Evolutionary conservation across 2,888 invertebrate genomes (phyloP), one percentile per base, ranked within the genome.

Genomic region (Heliconius sara): DNA sequence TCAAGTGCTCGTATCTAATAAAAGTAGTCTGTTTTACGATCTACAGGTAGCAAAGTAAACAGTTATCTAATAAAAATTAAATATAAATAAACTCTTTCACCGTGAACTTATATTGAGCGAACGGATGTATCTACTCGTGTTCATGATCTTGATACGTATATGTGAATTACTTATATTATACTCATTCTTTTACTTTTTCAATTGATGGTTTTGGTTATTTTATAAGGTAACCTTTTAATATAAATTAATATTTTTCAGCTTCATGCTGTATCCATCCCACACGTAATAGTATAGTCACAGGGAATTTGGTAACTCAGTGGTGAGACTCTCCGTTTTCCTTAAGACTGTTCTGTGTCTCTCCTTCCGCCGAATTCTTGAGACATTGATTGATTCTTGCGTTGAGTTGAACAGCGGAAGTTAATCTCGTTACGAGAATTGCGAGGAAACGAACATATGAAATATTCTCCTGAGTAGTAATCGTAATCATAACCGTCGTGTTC

Each of bases 131-230:
- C 34, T 34, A 34, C 34, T 34, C 63, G 52, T 66, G 77, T 4
- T 70, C 77, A n/a, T 78, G 72, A 78, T 66, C 72, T 66, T 71
- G 77, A 30, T 77, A 27, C 30, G 60, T 13, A 34, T n/a, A 30
- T 13, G 52, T 81, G 78, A 83, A 73, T 80, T 79, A 79, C 66
- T 76, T 60, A 0, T 25, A 10, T 25, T 25, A 63, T 25, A 63
- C 3, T 25, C 25, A 63, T 63, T 65, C 16, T 27, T 65, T 65
- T 65, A 65, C 16, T n/a, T n/a, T 5, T 63, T 25, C 25, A 63
- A 25, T 25, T 57, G 22, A 57, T n/a, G 22, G 1, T 57, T n/a
- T 19, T 9, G n/a, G 7, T 57, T 57, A 57, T 22, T 57, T 57
- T 57, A 57, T 22, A 57, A 34, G 9, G 34, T 34, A 34, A 52